Evolutionary conservation across 2,888 invertebrate species (phyloP).

Genomic region (Agrochola lychnidis): DNA sequence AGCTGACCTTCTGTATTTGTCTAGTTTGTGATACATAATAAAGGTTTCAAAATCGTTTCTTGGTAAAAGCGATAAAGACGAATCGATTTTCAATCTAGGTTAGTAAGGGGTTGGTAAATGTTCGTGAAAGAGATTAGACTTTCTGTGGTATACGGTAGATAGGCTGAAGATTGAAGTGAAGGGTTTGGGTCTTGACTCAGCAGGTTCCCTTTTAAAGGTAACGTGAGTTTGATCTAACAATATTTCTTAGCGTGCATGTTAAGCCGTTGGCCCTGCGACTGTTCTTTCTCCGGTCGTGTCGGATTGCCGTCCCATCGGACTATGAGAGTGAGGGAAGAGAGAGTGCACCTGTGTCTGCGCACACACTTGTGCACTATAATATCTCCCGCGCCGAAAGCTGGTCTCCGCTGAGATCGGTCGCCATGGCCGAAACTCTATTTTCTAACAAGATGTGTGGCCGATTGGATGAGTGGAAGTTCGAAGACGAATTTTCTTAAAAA

Average conservation of each 20-base stretch:
- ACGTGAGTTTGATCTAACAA: neutral
- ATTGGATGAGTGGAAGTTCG: no score
- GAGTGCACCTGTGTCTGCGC: no score
- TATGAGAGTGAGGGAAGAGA: no score
- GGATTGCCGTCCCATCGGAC: no score
- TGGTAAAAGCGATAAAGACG: slow-evolving; percentile 35
- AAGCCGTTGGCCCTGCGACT: no score
- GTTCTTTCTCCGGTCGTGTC: no score
- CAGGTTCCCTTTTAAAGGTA: neutral
- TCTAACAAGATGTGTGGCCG: no score
- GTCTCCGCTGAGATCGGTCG: no score
- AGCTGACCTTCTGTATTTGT: neutral
- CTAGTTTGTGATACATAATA: neutral
- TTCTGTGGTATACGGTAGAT: neutral
- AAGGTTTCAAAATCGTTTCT: slow-evolving; percentile 41
- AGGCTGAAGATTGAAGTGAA: neutral
- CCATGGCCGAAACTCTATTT: no score
- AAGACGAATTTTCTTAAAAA: no score
- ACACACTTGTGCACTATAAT: no score
- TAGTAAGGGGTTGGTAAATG: slow-evolving; percentile 33
- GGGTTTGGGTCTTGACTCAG: neutral
- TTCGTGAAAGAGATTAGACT: slow-evolving; percentile 31
- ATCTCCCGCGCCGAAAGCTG: no score
- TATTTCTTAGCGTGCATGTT: neutral
- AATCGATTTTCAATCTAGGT: slow-evolving; percentile 51